Evolutionary conservation across 2,113 vertebrate species (phyloP), one percentile per base, ranked within the genome.

Genomic region (Ptilonorhynchus violaceus): DNA sequence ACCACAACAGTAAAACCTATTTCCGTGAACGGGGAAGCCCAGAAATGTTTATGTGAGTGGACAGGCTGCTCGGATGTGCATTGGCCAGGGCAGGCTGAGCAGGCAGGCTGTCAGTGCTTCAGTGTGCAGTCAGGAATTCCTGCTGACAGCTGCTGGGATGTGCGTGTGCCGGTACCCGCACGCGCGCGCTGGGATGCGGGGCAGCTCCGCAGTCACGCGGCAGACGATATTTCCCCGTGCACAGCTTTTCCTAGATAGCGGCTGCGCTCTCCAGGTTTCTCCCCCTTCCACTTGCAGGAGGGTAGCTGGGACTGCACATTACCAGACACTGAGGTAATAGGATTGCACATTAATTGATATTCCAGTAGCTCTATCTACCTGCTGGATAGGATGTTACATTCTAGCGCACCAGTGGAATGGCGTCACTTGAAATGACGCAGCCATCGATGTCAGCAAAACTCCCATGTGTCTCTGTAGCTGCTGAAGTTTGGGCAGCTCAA

Each of bases 261-360:
- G 27, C 59, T 63, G 2, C 2, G 52, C 80, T 94, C 62, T 92
- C 72, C 69, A 84, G 86, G 55, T 47, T 82, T 94, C 70, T 73
- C 31, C 74, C 62, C 41, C 28, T 3, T 2, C 7, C 52, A 0
- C 37, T 73, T 83, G 39, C 49, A 39, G 79, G 63, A 92, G 77
- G 55, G 77, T 85, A 89, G 89, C 56, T 53, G 93, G 78, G 92
- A 42, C 62, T n/a, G 37, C 28, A 18, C 95, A 96, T 97, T 92
- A 89, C 96, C 88, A 97, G 97, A 97, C 97, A 92, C 94, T 97
- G 97, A 97, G 97, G 97, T 97, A 96, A 97, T 88, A 88, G 89
- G 89, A 96, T 83, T 19, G 37, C 42, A 22, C 56, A n/a, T 76
- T 92, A 92, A 97, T 81, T 92, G 92, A 66, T 95, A 95, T 96